Conservation (phyloP, 2,888 invertebrate genomes). For the Ametastegia equiseti region DNA sequence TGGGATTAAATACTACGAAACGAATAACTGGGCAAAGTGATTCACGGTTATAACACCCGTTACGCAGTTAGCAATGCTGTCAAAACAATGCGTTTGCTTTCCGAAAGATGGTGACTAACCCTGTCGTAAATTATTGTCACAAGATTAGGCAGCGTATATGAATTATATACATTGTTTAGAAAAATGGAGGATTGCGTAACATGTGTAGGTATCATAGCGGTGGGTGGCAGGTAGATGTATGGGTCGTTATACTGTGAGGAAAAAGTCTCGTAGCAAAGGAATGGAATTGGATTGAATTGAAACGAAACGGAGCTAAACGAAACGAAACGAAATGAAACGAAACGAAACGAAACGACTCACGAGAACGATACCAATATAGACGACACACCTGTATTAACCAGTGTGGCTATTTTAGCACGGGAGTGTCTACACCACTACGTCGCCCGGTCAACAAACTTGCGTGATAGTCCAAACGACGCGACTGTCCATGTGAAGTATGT, state of each 20-base stretch:
- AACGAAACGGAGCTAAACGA: background rate
- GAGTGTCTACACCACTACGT: constrained; percentile 1
- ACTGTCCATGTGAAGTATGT: background rate
- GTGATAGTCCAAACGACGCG: constrained; percentile 1
- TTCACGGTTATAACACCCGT: constrained; percentile 13
- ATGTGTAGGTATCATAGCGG: background rate
- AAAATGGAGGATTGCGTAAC: background rate
- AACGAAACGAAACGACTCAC: background rate
- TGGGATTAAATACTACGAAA: background rate
- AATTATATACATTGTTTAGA: background rate
- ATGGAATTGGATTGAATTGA: background rate
- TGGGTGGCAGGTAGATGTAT: too few species aligned
- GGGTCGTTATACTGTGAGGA: too few species aligned
- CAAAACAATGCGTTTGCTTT: constrained; percentile 5
- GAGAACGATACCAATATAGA: background rate
- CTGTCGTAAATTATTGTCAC: constrained; percentile 30
- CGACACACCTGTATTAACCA: background rate
- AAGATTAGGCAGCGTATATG: background rate
- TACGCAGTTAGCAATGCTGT: constrained; percentile 10
- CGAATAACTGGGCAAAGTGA: background rate
- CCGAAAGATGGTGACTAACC: background rate
- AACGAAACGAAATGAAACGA: background rate
- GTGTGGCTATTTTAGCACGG: constrained; percentile 13
- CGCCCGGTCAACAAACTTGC: constrained; percentile 23
- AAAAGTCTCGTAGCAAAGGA: background rate